phyloP scores from a whole-genome alignment of 2,888 invertebrate species.

The Spilarctia lutea region DNA sequence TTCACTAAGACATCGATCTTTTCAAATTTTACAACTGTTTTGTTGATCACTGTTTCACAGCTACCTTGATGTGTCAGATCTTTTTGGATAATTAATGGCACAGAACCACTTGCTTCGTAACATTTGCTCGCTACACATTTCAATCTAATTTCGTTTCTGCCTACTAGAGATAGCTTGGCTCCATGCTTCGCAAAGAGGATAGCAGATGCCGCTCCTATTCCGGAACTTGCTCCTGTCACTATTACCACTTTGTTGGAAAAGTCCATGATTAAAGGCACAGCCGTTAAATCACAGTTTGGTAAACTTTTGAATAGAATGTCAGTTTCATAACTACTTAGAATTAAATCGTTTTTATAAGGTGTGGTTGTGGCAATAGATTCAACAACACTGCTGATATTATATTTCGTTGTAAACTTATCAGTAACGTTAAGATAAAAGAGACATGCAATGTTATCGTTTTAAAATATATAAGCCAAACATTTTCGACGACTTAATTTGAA shows the following conservation, averaged over 20 bases:
- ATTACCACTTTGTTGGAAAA: constrained; percentile 70
- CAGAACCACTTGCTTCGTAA: constrained; percentile 46
- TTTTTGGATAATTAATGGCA: constrained; percentile 74
- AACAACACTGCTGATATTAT: constrained; percentile 1
- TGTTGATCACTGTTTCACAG: constrained; percentile 87
- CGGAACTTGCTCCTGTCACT: constrained; percentile 72
- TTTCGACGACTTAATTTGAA: neutral
- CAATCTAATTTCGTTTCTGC: constrained; percentile 66
- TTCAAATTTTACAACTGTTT: constrained; percentile 88
- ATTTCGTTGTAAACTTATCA: constrained; percentile 4
- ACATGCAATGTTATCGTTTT: neutral
- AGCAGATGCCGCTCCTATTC: constrained; percentile 70
- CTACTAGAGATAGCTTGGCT: constrained; percentile 64
- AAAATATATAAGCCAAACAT: neutral
- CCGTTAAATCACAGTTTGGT: neutral
- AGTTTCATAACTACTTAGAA: neutral
- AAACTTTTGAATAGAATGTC: neutral
- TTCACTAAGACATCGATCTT: constrained; percentile 92
- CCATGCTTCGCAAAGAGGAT: constrained; percentile 64
- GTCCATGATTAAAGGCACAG: constrained; percentile 53
- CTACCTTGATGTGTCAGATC: constrained; percentile 89
- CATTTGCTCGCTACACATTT: constrained; percentile 58
- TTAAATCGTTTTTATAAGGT: neutral
- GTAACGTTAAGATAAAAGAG: neutral
- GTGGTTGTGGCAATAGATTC: neutral